Evolutionary conservation across 2,113 vertebrate genomes (phyloP), one percentile per base, ranked within the genome.

Genomic region (Taurulus bubalis): DNA sequence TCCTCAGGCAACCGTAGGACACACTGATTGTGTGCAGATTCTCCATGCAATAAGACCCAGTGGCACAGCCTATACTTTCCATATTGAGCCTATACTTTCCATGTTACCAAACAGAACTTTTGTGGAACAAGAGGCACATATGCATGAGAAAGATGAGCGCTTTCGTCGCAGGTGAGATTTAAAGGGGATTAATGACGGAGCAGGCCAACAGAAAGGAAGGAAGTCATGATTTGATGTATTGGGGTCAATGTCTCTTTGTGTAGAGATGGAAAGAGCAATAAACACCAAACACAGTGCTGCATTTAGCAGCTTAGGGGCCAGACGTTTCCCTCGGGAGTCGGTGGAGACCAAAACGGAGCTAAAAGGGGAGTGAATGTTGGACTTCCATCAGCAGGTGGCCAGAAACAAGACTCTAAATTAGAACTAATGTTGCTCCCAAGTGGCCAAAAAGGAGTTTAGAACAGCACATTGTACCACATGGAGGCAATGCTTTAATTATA

Each of bases 1-100:
- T 80, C 28, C 2, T 80, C 28, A 2, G 58, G 71, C 58, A 45
- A 36, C 78, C 72, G 81, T 34, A 30, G 40, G n/a, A 71, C 75
- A 30, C 71, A 20, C 70, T 32, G 62, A 49, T 12, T 47, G 74
- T 71, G 66, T 74, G 71, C 49, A 66, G 34, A 62, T 26, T 75
- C 45, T 42, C 53, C 24, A 12, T 55, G 36, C 34, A 59, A 20
- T 3, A 18, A 68, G 34, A 58, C 42, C n/a, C 69, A 26, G 45
- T 30, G 0, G 20, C 22, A 58, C 49, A 72, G 28, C 10, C 49
- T 8, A 8, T 28, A 34, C 62, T 82, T 2, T 79, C 32, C 51
- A 32, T 47, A 63, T 38, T 22, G 30, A 32, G 30, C 30, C 4
- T 32, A 32, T 28, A 40, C 62, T 81, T 2, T 79, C 32, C 51